phyloP scores from a whole-genome alignment of 2,113 vertebrate species.

The Hydrochoerus hydrochaeris region DNA sequence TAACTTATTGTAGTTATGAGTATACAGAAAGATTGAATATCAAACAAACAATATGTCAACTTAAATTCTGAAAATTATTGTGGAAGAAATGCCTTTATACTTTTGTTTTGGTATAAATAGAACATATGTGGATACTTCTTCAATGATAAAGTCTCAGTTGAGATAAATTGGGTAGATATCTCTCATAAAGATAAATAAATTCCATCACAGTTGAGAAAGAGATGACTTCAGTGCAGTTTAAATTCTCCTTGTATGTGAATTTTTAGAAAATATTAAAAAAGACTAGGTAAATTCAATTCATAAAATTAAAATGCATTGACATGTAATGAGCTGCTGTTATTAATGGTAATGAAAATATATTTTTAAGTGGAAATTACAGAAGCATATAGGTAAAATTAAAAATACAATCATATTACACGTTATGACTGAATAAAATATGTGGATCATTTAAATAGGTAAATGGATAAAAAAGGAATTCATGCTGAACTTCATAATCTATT shows the following conservation, averaged over 20 bases:
- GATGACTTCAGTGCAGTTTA: background rate
- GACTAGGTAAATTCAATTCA: background rate
- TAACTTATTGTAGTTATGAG: background rate
- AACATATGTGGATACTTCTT: background rate
- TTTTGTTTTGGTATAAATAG: background rate
- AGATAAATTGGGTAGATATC: background rate
- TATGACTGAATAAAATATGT: background rate
- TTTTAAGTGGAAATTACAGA: background rate
- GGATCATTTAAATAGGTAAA: background rate
- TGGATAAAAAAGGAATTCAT: background rate
- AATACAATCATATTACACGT: background rate
- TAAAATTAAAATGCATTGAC: background rate
- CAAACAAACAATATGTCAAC: background rate
- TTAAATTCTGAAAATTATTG: background rate
- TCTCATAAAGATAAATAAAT: background rate
- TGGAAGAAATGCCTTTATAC: background rate
- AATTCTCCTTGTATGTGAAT: background rate
- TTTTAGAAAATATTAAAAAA: background rate
- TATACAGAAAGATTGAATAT: background rate
- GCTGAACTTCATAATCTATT: background rate
- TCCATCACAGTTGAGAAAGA: background rate
- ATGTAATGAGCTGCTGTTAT: background rate
- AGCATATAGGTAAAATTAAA: background rate
- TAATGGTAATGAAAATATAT: background rate
- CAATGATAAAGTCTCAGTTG: background rate